Evolutionary conservation across 92 coral and sea anemone genomes (phyloP), one percentile per base, ranked within the genome.

Genomic region (Parazoanthus darwini): DNA sequence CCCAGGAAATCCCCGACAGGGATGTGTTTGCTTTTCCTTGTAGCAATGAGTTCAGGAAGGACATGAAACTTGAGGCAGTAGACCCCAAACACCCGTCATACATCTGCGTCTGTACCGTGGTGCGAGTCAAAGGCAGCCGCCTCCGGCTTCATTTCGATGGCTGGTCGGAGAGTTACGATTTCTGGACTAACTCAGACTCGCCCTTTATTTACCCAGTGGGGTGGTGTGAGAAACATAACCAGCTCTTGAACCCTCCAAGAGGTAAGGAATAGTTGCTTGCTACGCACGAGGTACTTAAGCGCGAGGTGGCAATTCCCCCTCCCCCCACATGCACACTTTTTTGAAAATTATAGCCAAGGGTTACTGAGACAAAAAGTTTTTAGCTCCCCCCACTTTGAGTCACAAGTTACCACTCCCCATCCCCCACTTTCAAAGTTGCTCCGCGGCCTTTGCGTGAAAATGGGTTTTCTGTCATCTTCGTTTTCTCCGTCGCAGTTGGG

Each of bases 21-120:
- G 96, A 94, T 11, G 94, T 95, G 10, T 92, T 95, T 66, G 91
- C 98, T 22, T 90, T 91, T 90, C 96, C 98, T 72, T 94, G 92
- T 44, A 88, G 92, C 70, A 91, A 93, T 58, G 96, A 92, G 80
- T 95, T 97, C 89, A 91, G 90, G 88, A 97, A 96, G 51, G 98
- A 96, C 90, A 96, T 92, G 98, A 95, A 94, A 65, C 92, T 97
- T 54, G 99, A 97, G 91, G 98, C 98, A 10, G 90, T 97, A 5
- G 99, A 97, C 85, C 99, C 99, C 2, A 97, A 97, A 70, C 99
- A 97, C 78, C 98, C 99, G 20, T 97, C 99, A 23, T 97, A 97
- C 90, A 91, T 96, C 93, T 97, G 99, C 68, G 99, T 97, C 5
- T 96, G 98, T 48, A 97, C 99, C 0, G 96, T 97, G 3, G 98